Percentiles rank a stretch among this genome's conserved stretches.
These are phyloP conservation scores for Spea hammondii DNA, from an alignment of 2,797 vertebrate genomes.

Conservation along the genomic window DNA sequence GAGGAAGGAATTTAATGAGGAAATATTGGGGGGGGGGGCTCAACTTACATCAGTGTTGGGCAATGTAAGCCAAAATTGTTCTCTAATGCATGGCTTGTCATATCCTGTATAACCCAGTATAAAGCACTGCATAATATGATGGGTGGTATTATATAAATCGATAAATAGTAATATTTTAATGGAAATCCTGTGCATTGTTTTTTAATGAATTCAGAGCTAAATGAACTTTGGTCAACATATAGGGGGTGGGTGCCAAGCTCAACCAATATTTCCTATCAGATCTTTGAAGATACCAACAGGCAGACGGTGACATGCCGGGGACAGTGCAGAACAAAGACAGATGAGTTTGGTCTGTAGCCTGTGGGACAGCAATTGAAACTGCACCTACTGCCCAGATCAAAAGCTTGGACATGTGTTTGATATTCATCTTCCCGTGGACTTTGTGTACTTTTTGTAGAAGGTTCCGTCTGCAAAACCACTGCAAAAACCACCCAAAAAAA, in stretches of 20 bases:
- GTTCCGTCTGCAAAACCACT: background rate
- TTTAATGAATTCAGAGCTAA: no score
- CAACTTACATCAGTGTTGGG: no score
- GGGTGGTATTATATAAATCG: no score
- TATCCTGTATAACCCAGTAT: no score
- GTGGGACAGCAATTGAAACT: slow-evolving; percentile 9
- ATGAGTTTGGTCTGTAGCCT: slow-evolving; percentile 16
- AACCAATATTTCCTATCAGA: background rate
- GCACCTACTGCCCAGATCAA: slow-evolving; percentile 23
- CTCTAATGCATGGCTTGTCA: no score
- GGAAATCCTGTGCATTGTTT: no score
- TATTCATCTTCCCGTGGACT: slow-evolving; percentile 19
- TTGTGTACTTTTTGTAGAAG: background rate
- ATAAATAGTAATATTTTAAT: no score
- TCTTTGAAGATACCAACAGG: slow-evolving; percentile 13
- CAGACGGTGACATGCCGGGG: slow-evolving; percentile 15
- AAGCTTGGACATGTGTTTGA: slow-evolving; percentile 21
- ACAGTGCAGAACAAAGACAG: background rate
- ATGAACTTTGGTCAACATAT: background rate
- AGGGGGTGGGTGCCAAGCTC: background rate
- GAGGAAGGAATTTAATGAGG: no score
- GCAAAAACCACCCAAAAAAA: background rate
- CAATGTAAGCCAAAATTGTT: no score
- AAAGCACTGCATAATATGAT: no score
- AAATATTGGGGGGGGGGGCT: no score